phyloP scores from a whole-genome alignment of 37 sponge, comb jelly and placozoan species.

The Halichondria panicea region DNA sequence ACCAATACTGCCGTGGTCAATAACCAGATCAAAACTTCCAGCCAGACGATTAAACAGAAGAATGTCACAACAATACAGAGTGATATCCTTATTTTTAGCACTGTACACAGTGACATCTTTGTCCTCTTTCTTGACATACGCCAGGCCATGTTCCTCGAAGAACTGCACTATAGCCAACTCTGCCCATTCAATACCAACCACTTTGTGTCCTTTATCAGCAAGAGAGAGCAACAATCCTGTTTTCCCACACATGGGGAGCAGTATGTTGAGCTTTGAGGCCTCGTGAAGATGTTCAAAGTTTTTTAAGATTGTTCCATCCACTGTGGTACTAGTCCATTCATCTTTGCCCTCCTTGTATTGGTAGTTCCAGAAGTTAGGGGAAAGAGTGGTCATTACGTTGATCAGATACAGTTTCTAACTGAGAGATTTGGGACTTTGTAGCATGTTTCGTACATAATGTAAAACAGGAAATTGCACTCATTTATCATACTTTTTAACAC shows the following conservation, averaged over 20 bases:
- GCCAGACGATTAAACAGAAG: not conserved
- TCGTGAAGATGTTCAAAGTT: too few relatives aligned
- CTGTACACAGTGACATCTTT: not conserved
- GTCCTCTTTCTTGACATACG: not conserved
- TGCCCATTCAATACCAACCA: slow-evolving; percentile 13
- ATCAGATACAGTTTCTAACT: too few relatives aligned
- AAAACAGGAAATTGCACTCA: too few relatives aligned
- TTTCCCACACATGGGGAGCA: slow-evolving; percentile 12
- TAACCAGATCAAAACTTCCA: not conserved
- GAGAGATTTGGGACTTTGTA: too few relatives aligned
- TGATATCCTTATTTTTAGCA: not conserved
- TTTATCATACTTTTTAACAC: too few relatives aligned
- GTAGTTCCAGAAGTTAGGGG: too few relatives aligned
- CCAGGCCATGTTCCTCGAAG: not conserved
- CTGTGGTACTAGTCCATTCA: too few relatives aligned
- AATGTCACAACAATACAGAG: slow-evolving; percentile 20
- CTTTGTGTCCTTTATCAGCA: not conserved
- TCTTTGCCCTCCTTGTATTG: too few relatives aligned
- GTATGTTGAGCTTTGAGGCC: not conserved
- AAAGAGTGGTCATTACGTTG: too few relatives aligned
- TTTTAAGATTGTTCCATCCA: too few relatives aligned
- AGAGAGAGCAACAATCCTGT: not conserved
- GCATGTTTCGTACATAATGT: too few relatives aligned
- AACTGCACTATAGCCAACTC: slow-evolving; percentile 1
- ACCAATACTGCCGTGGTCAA: not conserved